phyloP scores from a whole-genome alignment of 2,797 vertebrate species.

The Synaphobranchus kaupii region DNA sequence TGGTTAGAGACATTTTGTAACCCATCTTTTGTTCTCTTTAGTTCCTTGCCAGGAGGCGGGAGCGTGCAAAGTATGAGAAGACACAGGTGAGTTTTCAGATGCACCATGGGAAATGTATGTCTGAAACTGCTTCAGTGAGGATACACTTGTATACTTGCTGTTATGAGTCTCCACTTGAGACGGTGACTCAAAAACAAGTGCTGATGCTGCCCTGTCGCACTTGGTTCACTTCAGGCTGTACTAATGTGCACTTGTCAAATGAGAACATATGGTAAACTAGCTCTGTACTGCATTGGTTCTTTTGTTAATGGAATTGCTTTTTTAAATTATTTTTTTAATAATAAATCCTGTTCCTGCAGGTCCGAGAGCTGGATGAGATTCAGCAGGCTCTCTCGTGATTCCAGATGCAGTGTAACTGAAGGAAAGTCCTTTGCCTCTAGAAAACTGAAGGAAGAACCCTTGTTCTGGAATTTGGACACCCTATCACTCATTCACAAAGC shows the following conservation, averaged over 20 bases:
- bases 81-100: constrained; percentile 59
- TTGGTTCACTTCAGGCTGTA: neutral
- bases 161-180: neutral
- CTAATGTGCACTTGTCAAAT: neutral
- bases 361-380: constrained; percentile 81
- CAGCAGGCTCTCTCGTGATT: constrained; percentile 48
- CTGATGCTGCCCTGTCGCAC: neutral
- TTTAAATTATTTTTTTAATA: neutral
- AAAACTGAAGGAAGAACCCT: constrained; percentile 21
- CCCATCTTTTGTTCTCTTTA: constrained; percentile 32
- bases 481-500: neutral
- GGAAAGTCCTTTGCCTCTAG: neutral
- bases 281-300: neutral
- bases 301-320: neutral
- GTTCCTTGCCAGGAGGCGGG: constrained; percentile 60
- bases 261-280: neutral
- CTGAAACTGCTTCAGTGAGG: neutral
- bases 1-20: neutral
- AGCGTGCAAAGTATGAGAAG: constrained; percentile 61
- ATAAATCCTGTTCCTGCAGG: constrained; percentile 50
- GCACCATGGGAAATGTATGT: neutral
- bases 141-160: neutral
- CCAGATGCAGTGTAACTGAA: neutral
- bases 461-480: neutral
- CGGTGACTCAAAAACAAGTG: neutral